These are phyloP conservation scores for Dasyornis broadbenti DNA, from an alignment of 2,113 vertebrate species.

Conservation along the genomic window DNA sequence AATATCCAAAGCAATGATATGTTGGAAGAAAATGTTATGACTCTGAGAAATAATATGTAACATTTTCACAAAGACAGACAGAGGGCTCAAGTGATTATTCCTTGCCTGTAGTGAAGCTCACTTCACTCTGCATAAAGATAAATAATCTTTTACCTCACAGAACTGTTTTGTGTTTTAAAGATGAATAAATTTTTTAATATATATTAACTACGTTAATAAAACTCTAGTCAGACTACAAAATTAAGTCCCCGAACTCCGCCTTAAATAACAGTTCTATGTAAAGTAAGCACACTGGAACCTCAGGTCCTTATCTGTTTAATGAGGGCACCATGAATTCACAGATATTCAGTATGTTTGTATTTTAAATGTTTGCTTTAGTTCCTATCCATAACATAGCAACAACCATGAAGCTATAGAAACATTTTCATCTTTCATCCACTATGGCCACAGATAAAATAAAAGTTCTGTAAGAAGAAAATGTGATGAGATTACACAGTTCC, in stretches of 20 bases:
- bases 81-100: not conserved
- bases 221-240: not conserved
- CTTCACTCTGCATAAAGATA: not conserved
- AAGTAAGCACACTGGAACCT: not conserved
- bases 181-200: not conserved
- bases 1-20: not conserved
- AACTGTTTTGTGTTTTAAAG: not conserved
- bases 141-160: not conserved
- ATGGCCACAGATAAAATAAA: not conserved
- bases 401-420: not conserved
- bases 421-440: not conserved
- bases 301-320: not conserved
- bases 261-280: not conserved
- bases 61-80: not conserved
- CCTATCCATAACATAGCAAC: not conserved
- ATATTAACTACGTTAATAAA: not conserved
- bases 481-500: not conserved
- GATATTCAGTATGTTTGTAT: not conserved
- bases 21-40: not conserved
- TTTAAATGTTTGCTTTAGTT: not conserved
- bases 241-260: not conserved
- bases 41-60: not conserved
- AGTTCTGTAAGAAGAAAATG: not conserved
- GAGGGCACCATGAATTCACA: not conserved
- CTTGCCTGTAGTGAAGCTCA: not conserved